A percentile compares a stretch with the other conserved stretches of the same genome.
These are phyloP conservation scores for Rhingia rostrata DNA, from an alignment of 2,888 invertebrate species.

Conservation along the genomic window DNA sequence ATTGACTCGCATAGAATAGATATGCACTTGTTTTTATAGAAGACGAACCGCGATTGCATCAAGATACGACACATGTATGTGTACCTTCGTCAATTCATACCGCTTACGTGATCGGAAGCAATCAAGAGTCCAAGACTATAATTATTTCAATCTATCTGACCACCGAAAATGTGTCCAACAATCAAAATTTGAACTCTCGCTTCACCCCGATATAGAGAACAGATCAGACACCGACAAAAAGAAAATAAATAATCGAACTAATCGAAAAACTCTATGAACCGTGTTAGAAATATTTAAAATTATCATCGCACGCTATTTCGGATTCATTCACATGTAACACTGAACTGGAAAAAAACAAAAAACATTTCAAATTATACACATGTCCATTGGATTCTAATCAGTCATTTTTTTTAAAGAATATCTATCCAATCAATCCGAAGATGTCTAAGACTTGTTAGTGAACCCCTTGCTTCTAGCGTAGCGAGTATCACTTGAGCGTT, in stretches of 20 bases:
- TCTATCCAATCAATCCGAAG: constrained; percentile 28
- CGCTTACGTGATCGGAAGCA: constrained; percentile 75
- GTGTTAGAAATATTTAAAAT: constrained; percentile 70
- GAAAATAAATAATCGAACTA: constrained; percentile 67
- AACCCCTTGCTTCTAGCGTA: background rate
- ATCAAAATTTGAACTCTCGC: constrained; percentile 45
- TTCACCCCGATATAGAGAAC: constrained; percentile 38
- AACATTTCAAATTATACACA: constrained; percentile 49
- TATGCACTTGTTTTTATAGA: constrained; percentile 3
- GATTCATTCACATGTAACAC: constrained; percentile 66
- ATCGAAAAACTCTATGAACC: constrained; percentile 73
- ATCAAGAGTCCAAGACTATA: constrained; percentile 67
- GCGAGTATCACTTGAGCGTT: background rate
- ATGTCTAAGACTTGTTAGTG: constrained; percentile 8
- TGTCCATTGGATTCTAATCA: constrained; percentile 62
- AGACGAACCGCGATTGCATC: constrained; percentile 11
- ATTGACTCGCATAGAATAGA: constrained; percentile 54
- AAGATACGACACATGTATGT: constrained; percentile 19
- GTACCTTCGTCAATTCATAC: constrained; percentile 42
- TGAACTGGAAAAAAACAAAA: background rate
- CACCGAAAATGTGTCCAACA: background rate
- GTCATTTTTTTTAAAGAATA: constrained; percentile 46
- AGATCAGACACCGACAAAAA: constrained; percentile 20
- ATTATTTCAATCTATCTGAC: constrained; percentile 35
- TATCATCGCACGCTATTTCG: constrained; percentile 71